These are phyloP conservation scores for Flabesymbios commensalis DNA, from an alignment of 2,888 invertebrate species.

Conservation along the genomic window DNA sequence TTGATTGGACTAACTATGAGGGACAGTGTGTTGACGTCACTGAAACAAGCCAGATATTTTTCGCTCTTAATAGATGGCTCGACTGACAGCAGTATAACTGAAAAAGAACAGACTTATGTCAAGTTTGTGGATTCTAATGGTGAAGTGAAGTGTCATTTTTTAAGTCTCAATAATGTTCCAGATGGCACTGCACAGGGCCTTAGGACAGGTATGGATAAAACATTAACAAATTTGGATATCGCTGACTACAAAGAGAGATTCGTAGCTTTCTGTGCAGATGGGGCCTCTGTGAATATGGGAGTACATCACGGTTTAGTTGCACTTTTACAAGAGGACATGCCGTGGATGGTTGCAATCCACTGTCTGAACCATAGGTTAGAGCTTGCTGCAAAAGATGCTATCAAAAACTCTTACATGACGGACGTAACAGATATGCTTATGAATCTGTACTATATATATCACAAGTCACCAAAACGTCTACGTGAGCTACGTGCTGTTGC, in stretches of 20 bases:
- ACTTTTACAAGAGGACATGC: not conserved
- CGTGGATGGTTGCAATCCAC: not conserved
- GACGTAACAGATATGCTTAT: not conserved
- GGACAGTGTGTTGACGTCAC: too few relatives aligned
- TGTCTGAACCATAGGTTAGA: not conserved
- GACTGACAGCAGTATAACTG: too few relatives aligned
- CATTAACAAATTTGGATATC: not conserved
- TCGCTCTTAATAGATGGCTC: too few relatives aligned
- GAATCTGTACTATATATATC: not conserved
- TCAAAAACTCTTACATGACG: not conserved
- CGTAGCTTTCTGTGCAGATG: not conserved
- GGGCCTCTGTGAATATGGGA: not conserved
- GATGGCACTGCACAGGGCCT: too few relatives aligned
- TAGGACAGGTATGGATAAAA: too few relatives aligned
- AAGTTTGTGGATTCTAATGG: too few relatives aligned
- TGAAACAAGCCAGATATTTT: too few relatives aligned
- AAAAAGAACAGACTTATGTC: too few relatives aligned
- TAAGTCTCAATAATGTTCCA: too few relatives aligned
- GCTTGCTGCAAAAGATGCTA: not conserved
- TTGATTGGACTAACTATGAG: too few relatives aligned
- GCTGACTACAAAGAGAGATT: not conserved
- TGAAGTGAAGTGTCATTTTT: too few relatives aligned
- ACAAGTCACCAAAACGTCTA: not conserved
- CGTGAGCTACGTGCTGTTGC: not conserved
- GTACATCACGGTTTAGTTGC: not conserved